Percentiles rank a stretch among this genome's conserved stretches.
Conservation (phyloP, 2,888 invertebrate genomes). For the Iselma pallidipennis region DNA sequence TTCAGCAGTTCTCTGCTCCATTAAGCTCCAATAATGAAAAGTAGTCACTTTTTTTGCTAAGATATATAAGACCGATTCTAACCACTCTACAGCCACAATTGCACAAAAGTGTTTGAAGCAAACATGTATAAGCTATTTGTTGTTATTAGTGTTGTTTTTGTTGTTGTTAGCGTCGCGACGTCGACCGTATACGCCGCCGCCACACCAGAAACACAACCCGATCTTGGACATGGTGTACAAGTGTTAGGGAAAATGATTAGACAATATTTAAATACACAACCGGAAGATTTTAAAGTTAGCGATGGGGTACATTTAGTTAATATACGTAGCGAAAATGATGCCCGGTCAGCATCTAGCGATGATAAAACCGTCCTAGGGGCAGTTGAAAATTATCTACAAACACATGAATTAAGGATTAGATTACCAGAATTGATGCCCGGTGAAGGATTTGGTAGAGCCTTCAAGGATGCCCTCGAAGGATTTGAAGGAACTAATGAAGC, state of each 20-base stretch:
- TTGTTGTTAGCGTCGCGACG: constrained; percentile 6
- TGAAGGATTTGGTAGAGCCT: constrained; percentile 58
- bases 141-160: constrained; percentile 33
- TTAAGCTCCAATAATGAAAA: constrained; percentile 51
- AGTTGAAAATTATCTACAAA: constrained; percentile 69
- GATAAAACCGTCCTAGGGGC: constrained; percentile 62
- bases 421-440: constrained; percentile 71
- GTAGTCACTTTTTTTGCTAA: constrained; percentile 26
- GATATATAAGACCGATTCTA: constrained; percentile 22
- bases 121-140: constrained; percentile 48
- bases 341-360: constrained; percentile 58
- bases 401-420: constrained; percentile 73
- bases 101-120: constrained; percentile 28
- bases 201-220: constrained; percentile 34
- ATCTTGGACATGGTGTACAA: constrained; percentile 44
- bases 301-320: constrained; percentile 69
- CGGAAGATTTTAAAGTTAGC: constrained; percentile 62
- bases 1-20: constrained; percentile 53
- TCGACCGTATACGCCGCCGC: constrained; percentile 11
- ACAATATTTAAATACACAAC: constrained; percentile 58
- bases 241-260: constrained; percentile 55
- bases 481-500: constrained; percentile 57
- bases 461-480: constrained; percentile 63
- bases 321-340: constrained; percentile 56
- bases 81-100: constrained; percentile 31